Base-by-base conservation (phyloP, 2,888 invertebrate species). In the Temnothorax unifasciatus region DNA sequence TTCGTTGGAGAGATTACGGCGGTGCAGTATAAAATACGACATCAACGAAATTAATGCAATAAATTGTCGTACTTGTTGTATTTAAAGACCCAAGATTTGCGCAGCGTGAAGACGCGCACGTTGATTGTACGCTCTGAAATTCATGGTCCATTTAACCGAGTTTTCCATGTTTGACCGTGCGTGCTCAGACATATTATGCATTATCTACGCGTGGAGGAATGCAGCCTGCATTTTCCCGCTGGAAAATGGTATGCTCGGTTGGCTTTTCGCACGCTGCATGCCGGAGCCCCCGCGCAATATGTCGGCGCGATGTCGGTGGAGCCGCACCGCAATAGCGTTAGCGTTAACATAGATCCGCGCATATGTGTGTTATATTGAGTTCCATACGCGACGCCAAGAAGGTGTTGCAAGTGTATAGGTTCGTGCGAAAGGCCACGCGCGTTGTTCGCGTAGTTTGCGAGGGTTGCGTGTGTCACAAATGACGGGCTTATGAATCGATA, bases 191-290 rank as follows among this genome's bases (percentile, higher is more conserved):
- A 29, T 63, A 25, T 25, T 61, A 77, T 64, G 79, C 82, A 57
- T 87, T 85, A 57, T 81, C 76, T 77, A 76, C 34, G 59, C 74
- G 21, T 29, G 21, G 44, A 47, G 85, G 88, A 89, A 89, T 84
- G 89, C 84, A 41, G 64, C 79, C 68, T 79, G 81, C 71, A 68
- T 89, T 74, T 76, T 76, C 83, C 76, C 61, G 82, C 71, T 63
- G 47, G 87, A 82, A 89, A 87, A 84, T 82, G 64, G 79, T 85
- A 88, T 87, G 90, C 86, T 73, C 82, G 83, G 89, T 84, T 88
- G 85, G 68, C 77, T 88, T 86, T 91, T 88, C 88, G 82, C 87
- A 88, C 88, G 89, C 75, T 73, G 52, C 85, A 4, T 4, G 34
- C 34, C 87, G 87, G 85, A 85, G 21, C 9, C 21, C 9, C 15